Percentiles rank a stretch among this genome's conserved stretches.
Evolutionary conservation across 1,140 invertebrate species (phyloP).

Genomic region (Sesamia nonagrioides): DNA sequence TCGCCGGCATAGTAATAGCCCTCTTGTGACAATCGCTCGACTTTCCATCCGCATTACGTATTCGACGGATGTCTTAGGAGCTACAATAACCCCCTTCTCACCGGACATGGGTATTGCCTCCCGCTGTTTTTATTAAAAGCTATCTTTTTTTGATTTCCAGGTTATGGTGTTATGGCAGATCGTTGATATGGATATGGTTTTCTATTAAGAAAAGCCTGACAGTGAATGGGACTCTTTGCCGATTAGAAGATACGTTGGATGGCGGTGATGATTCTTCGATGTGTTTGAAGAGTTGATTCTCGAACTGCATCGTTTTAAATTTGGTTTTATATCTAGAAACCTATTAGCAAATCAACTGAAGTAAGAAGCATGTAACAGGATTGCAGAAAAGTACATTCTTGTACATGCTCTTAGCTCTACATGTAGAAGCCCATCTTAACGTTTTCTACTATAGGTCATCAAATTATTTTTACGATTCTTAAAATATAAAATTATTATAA

Average conservation of each 20-base stretch:
- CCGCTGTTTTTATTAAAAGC: slow-evolving; percentile 51
- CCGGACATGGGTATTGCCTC: slow-evolving; percentile 49
- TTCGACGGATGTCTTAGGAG: slow-evolving; percentile 48
- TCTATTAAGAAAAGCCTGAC: background rate
- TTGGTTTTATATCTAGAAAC: no score
- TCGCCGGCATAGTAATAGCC: slow-evolving; percentile 60
- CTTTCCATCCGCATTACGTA: slow-evolving; percentile 64
- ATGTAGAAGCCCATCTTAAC: no score
- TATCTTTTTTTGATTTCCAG: slow-evolving; percentile 47
- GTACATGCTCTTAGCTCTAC: no score
- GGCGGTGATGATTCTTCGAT: no score
- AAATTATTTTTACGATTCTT: background rate
- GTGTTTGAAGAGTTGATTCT: no score
- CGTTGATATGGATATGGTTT: background rate
- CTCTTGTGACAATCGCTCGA: slow-evolving; percentile 59
- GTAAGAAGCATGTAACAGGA: no score
- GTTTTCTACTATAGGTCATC: background rate
- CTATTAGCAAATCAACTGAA: no score
- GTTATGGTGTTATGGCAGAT: background rate
- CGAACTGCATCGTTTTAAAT: no score
- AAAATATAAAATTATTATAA: background rate
- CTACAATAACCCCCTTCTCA: slow-evolving; percentile 46
- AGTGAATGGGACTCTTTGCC: background rate
- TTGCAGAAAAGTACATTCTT: no score
- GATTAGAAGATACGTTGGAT: no score